phyloP scores from a whole-genome alignment of 2,113 vertebrate genomes.

The Brachyhypopomus gauderio region DNA sequence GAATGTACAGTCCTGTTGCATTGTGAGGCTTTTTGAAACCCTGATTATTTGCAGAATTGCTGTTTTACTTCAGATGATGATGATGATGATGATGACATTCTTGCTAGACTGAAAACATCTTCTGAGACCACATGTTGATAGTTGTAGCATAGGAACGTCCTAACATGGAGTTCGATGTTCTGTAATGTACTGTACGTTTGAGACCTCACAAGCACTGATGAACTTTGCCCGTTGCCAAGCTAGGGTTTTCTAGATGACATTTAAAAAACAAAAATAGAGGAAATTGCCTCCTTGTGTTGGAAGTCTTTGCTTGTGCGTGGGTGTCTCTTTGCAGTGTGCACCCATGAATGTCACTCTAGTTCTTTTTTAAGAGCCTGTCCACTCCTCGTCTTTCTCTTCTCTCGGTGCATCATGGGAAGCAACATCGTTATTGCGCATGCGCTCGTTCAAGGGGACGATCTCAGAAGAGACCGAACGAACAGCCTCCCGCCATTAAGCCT shows the following conservation, averaged over 20 bases:
- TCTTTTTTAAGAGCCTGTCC: background rate
- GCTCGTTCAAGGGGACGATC: background rate
- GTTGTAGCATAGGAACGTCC: constrained; percentile 24
- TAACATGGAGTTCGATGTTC: constrained; percentile 14
- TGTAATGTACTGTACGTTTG: constrained; percentile 32
- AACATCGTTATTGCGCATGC: background rate
- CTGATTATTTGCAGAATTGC: constrained; percentile 6
- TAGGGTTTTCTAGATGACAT: constrained; percentile 17
- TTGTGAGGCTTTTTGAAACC: constrained; percentile 5
- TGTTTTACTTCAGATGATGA: constrained; percentile 15
- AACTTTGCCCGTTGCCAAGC: constrained; percentile 6
- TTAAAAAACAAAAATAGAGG: background rate
- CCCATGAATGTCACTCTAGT: background rate
- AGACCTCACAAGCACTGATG: constrained; percentile 4
- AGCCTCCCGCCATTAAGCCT: background rate
- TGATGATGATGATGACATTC: background rate
- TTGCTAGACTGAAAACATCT: constrained; percentile 28
- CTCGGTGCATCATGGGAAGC: background rate
- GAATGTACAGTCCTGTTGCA: background rate
- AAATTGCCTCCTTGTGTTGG: background rate
- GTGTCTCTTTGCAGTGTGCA: background rate
- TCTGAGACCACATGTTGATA: constrained; percentile 34
- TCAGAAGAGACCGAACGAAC: background rate
- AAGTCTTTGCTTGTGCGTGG: background rate
- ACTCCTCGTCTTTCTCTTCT: background rate